Percentiles rank a stretch among this genome's conserved stretches.
phyloP scores from a whole-genome alignment of 2,113 vertebrate species.

The Puffinus mauretanicus region DNA sequence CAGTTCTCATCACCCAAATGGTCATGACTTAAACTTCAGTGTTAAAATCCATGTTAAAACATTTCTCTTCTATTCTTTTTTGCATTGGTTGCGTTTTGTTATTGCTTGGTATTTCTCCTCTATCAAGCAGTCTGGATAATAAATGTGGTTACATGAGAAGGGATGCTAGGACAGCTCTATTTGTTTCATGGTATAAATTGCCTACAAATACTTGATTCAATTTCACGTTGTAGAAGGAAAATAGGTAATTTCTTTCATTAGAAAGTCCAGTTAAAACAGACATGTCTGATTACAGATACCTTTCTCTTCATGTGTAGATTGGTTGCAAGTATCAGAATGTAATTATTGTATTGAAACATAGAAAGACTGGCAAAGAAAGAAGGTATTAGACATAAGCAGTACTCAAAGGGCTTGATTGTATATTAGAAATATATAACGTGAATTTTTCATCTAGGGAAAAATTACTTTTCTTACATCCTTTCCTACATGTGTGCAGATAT shows the following conservation, averaged over 20 bases:
- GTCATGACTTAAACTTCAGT: neutral
- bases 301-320: neutral
- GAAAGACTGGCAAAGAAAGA: neutral
- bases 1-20: neutral
- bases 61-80: neutral
- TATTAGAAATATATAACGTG: neutral
- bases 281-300: neutral
- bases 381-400: neutral
- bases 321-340: neutral
- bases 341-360: neutral
- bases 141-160: neutral
- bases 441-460: neutral
- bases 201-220: neutral
- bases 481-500: neutral
- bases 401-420: neutral
- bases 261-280: neutral
- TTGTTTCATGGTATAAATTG: neutral
- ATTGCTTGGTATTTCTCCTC: neutral
- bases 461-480: neutral
- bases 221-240: neutral
- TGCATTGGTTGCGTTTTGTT: neutral
- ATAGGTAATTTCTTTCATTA: neutral
- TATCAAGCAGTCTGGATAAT: neutral
- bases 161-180: neutral
- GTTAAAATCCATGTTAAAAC: neutral